Evolutionary conservation across 1,140 invertebrate genomes (phyloP).

Genomic region (Teleopsis dalmanni): DNA sequence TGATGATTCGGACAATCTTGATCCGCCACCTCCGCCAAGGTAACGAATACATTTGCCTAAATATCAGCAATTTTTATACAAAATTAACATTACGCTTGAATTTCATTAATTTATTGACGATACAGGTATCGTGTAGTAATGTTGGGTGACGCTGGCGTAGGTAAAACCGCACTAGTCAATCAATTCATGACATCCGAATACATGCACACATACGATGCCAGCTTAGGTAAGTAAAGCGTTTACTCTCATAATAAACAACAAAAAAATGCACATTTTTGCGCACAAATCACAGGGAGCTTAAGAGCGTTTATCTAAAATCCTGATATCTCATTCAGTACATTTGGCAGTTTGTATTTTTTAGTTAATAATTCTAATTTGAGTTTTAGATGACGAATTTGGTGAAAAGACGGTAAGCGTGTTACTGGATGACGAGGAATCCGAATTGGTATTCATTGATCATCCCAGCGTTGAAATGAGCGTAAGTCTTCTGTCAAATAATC

Average conservation of each 20-base stretch:
- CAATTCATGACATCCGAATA: slow-evolving; percentile 94
- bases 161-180: slow-evolving; percentile 79
- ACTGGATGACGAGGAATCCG: slow-evolving; percentile 82
- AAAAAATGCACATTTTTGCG: no score
- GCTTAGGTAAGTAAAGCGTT: slow-evolving; percentile 58
- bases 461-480: slow-evolving; percentile 79
- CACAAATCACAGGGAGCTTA: no score
- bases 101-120: not conserved
- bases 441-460: slow-evolving; percentile 86
- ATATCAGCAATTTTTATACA: no score
- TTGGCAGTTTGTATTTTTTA: slow-evolving; percentile 14
- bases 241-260: not conserved
- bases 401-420: slow-evolving; percentile 86
- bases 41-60: no score
- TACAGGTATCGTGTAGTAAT: slow-evolving; percentile 71
- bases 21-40: slow-evolving; percentile 35
- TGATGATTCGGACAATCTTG: slow-evolving; percentile 48
- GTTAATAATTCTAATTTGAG: slow-evolving; percentile 39
- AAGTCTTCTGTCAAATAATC: slow-evolving; percentile 42
- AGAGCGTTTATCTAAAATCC: no score
- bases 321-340: not conserved
- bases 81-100: no score
- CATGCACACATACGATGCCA: slow-evolving; percentile 86
- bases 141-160: slow-evolving; percentile 75
- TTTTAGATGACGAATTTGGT: slow-evolving; percentile 83